Percentiles rank a stretch among this genome's conserved stretches.
phyloP scores from a whole-genome alignment of 2,113 vertebrate genomes.

The Amphilophus citrinellus region DNA sequence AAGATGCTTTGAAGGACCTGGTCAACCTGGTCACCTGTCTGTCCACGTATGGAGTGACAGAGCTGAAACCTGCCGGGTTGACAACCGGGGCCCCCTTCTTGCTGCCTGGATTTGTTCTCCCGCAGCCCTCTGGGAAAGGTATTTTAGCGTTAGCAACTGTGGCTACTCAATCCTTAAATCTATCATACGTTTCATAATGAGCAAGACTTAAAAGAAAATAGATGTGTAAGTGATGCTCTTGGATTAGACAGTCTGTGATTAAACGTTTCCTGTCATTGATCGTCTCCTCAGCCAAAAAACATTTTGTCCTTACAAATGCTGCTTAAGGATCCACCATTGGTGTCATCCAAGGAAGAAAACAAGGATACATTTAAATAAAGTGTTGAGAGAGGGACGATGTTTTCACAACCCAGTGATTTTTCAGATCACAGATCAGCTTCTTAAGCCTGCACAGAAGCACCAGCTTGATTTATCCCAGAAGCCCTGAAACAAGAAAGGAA shows the following conservation, averaged over 20 bases:
- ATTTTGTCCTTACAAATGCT: neutral
- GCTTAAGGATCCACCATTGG: neutral
- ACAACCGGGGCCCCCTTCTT: constrained; percentile 96
- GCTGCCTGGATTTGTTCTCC: constrained; percentile 94
- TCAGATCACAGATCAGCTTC: neutral
- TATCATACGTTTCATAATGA: neutral
- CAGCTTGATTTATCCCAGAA: neutral
- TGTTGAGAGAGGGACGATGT: neutral
- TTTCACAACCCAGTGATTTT: neutral
- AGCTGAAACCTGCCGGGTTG: constrained; percentile 93
- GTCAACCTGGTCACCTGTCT: constrained; percentile 96
- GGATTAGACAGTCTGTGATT: neutral
- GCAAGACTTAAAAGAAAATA: fast-evolving
- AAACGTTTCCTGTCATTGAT: neutral
- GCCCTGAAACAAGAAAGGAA: constrained; percentile 23
- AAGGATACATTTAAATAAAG: neutral
- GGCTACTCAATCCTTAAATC: fast-evolving
- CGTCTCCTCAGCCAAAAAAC: fast-evolving
- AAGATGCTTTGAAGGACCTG: constrained; percentile 95
- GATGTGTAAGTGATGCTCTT: fast-evolving
- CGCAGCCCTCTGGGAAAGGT: constrained; percentile 96
- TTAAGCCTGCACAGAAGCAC: neutral
- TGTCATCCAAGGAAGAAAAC: neutral
- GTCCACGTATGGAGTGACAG: constrained; percentile 92
- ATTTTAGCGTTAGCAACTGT: neutral